Percentiles rank a stretch among this genome's conserved stretches.
phyloP scores from a whole-genome alignment of 2,888 invertebrate species.

The Formica aserva region DNA sequence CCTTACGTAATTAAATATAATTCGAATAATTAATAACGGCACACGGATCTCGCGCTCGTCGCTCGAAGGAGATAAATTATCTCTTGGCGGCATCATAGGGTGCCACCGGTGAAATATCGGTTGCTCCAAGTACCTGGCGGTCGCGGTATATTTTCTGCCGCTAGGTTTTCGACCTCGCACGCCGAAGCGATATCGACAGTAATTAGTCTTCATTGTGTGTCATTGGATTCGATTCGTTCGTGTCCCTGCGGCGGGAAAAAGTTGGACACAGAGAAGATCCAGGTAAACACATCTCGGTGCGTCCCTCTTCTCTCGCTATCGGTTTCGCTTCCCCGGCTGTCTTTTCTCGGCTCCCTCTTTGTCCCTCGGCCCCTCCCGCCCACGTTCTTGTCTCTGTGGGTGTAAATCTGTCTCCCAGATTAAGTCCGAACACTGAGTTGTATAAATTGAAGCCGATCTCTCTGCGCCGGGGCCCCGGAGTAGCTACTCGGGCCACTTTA shows the following conservation, averaged over 20 bases:
- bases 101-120: constrained; percentile 65
- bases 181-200: constrained; percentile 66
- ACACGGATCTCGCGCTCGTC: constrained; percentile 50
- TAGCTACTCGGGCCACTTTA: constrained; percentile 78
- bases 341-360: constrained; percentile 23
- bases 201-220: constrained; percentile 74
- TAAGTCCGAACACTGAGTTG: constrained; percentile 81
- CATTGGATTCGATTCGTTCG: constrained; percentile 67
- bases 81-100: constrained; percentile 49
- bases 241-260: constrained; percentile 58
- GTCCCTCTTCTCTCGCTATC: constrained; percentile 62
- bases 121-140: constrained; percentile 61
- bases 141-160: constrained; percentile 63
- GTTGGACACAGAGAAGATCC: constrained; percentile 56
- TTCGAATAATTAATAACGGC: constrained; percentile 70
- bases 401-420: constrained; percentile 83
- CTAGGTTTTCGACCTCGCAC: constrained; percentile 55
- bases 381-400: constrained; percentile 74
- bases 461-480: constrained; percentile 72
- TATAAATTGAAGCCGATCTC: constrained; percentile 82
- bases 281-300: constrained; percentile 72
- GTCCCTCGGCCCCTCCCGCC: constrained; percentile 45
- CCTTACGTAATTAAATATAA: constrained; percentile 63
- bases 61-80: constrained; percentile 57
- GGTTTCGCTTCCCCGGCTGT: constrained; percentile 36